Evolutionary conservation across 2,113 vertebrate genomes (phyloP).

Genomic region (Manacus vitellinus): DNA sequence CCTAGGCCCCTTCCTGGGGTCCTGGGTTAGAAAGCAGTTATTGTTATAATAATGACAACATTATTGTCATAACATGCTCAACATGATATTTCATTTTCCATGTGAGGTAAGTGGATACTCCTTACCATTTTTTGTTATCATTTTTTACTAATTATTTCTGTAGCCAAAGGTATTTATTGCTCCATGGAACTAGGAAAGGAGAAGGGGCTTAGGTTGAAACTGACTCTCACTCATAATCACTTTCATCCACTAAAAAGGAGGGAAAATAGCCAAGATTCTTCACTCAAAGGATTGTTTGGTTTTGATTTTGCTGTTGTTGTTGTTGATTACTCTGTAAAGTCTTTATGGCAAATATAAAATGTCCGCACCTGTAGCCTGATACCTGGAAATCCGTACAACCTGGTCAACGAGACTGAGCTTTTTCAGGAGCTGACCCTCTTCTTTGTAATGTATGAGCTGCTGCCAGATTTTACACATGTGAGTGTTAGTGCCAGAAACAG

Average conservation of each 20-base stretch:
- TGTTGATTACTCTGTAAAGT: not conserved
- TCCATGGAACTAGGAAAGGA: not conserved
- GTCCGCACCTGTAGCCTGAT: not conserved
- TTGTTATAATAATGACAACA: not conserved
- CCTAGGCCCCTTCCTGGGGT: not conserved
- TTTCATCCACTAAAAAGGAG: not conserved
- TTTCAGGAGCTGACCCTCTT: not conserved
- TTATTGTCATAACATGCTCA: not conserved
- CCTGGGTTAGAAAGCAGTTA: not conserved
- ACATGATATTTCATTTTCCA: not conserved
- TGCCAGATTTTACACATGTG: not conserved
- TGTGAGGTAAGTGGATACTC: not conserved
- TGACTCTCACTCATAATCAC: not conserved
- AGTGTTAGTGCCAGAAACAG: not conserved
- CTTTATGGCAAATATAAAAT: not conserved
- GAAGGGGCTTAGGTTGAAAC: not conserved
- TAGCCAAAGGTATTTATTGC: not conserved
- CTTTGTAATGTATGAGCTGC: not conserved
- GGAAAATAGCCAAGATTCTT: slow-evolving; percentile 15
- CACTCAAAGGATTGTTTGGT: not conserved
- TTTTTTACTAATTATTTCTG: not conserved
- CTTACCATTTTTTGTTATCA: not conserved
- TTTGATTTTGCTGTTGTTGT: not conserved
- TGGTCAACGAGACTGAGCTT: not conserved
- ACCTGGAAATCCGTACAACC: not conserved